Evolutionary conservation across 2,888 invertebrate species (phyloP).

Genomic region (Pristionchus exspectatus): DNA sequence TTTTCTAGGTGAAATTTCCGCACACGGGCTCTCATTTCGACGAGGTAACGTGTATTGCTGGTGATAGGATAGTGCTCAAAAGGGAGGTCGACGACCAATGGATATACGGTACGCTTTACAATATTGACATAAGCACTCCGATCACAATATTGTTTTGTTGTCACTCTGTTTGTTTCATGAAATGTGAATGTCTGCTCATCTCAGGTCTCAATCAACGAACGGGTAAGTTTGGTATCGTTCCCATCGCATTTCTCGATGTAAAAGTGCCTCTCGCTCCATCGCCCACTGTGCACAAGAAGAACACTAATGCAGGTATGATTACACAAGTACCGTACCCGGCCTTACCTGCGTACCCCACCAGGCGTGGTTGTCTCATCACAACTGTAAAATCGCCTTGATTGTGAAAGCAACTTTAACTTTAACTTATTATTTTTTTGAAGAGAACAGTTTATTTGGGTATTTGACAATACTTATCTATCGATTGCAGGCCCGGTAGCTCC

Average conservation of each 20-base stretch:
- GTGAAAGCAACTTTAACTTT: no score
- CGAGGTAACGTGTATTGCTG: conserved; percentile 68
- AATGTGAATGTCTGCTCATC: no score
- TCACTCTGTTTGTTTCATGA: no score
- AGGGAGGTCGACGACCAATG: conserved; percentile 75
- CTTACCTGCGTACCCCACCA: no score
- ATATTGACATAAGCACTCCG: neutral
- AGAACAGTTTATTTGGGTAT: neutral
- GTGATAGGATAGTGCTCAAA: conserved; percentile 71
- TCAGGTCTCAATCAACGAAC: conserved; percentile 65
- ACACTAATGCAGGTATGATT: neutral
- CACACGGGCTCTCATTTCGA: conserved; percentile 69
- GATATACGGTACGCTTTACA: conserved; percentile 67
- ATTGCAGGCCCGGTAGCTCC: neutral
- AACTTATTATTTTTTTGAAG: no score
- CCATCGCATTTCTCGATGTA: conserved; percentile 70
- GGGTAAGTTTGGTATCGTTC: conserved; percentile 70
- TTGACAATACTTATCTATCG: neutral
- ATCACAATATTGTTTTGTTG: no score
- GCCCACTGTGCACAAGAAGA: neutral
- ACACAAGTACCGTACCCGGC: no score
- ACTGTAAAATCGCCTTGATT: no score
- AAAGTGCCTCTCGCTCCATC: conserved; percentile 69
- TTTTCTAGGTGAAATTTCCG: conserved; percentile 65
- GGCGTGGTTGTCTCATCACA: no score